These are phyloP conservation scores for Drosophila sechellia DNA, from an alignment of 1,140 invertebrate species.

Conservation along the genomic window DNA sequence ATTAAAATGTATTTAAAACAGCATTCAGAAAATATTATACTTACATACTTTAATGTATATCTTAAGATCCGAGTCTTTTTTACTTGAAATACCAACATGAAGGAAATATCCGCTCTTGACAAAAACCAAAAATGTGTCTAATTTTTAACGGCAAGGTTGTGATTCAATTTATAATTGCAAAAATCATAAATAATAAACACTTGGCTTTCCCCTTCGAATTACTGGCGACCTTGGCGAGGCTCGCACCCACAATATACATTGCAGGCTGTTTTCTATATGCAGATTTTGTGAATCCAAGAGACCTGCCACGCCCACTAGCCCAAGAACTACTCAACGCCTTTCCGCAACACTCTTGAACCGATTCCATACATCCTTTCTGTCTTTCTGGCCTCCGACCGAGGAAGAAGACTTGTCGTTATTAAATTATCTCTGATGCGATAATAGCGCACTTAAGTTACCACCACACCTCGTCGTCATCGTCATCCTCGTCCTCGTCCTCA, in stretches of 20 bases:
- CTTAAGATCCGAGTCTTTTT: too few relatives aligned
- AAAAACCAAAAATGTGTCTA: too few relatives aligned
- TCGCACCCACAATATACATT: constrained; percentile 2
- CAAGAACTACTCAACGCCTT: constrained; percentile 69
- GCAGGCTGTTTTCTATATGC: not conserved
- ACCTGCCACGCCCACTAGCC: constrained; percentile 21
- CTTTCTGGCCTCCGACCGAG: constrained; percentile 61
- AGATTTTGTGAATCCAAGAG: constrained; percentile 7
- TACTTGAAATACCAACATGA: too few relatives aligned
- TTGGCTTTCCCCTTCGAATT: constrained; percentile 1
- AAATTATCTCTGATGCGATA: constrained; percentile 82
- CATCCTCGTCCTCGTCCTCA: not conserved
- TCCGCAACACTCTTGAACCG: constrained; percentile 66
- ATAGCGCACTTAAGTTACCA: constrained; percentile 74
- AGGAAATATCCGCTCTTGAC: not conserved
- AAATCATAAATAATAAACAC: not conserved
- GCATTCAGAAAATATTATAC: too few relatives aligned
- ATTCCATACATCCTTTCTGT: constrained; percentile 74
- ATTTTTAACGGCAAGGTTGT: too few relatives aligned
- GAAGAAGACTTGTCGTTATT: constrained; percentile 68
- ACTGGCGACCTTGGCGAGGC: constrained; percentile 39
- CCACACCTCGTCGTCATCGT: not conserved
- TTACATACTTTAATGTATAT: too few relatives aligned
- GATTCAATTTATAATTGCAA: not conserved
- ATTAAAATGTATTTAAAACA: too few relatives aligned